Conservation (phyloP, 2,113 vertebrate genomes). For the Oreotrochilus melanogaster region DNA sequence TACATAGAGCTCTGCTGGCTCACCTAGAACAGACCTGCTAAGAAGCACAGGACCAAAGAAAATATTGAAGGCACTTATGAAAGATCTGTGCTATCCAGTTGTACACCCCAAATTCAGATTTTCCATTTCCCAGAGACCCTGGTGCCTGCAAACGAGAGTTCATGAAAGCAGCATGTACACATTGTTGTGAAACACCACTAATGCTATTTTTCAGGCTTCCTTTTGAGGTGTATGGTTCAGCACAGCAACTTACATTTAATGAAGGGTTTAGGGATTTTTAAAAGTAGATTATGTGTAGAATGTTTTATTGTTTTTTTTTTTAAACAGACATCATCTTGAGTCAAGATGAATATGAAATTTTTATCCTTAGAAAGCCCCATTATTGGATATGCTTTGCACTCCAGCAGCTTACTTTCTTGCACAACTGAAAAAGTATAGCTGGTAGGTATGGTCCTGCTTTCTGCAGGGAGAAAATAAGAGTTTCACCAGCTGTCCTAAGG, state of each 20-base stretch:
- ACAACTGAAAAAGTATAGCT: neutral
- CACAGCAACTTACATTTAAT: neutral
- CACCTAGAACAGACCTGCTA: neutral
- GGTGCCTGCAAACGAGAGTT: neutral
- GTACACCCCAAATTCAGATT: neutral
- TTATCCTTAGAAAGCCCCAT: neutral
- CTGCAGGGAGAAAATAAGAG: neutral
- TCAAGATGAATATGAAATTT: neutral
- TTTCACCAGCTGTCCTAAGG: neutral
- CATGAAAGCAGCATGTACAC: neutral
- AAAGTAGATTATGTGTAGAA: neutral
- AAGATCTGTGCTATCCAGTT: neutral
- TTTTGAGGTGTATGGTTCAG: neutral
- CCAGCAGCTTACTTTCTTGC: neutral
- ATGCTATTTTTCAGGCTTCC: neutral
- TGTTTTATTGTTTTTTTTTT: neutral
- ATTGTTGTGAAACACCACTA: neutral
- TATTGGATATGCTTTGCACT: neutral
- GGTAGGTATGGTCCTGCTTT: neutral
- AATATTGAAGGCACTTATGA: neutral
- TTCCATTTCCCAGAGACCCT: neutral
- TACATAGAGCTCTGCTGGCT: neutral
- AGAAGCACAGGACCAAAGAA: neutral
- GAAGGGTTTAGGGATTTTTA: neutral
- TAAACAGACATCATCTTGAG: neutral